Evolutionary conservation across 53 echinoderm and acorn worm species (phyloP).

Genomic region (Hippasteria phrygiana): DNA sequence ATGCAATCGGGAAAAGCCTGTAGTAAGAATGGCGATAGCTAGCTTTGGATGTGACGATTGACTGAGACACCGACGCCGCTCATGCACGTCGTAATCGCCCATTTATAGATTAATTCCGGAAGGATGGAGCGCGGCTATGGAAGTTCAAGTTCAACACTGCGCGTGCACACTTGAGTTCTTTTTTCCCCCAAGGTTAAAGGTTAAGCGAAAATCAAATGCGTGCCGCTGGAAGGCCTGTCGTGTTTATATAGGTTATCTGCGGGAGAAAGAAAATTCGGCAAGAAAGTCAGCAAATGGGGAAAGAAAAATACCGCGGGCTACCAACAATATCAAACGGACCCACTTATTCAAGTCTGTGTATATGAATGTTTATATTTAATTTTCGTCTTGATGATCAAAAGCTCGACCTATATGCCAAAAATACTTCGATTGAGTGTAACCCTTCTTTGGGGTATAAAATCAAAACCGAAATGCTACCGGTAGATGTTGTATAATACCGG

Average conservation of each 20-base stretch:
- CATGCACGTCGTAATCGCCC: neutral
- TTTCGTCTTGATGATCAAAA: too few species aligned
- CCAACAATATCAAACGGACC: neutral
- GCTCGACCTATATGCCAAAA: too few species aligned
- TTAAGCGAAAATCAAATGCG: neutral
- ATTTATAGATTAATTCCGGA: slow-evolving; percentile 11
- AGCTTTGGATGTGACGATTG: too few species aligned
- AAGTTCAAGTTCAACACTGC: slow-evolving; percentile 30
- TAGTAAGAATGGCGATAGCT: neutral
- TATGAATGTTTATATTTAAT: neutral
- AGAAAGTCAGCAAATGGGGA: neutral
- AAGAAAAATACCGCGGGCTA: neutral
- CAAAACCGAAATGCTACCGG: too few species aligned
- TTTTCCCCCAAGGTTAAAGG: neutral
- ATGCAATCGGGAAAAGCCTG: too few species aligned
- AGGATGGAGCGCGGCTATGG: neutral
- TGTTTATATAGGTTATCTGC: neutral
- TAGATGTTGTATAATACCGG: too few species aligned
- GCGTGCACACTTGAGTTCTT: neutral
- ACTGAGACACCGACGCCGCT: neutral
- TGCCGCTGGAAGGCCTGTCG: neutral
- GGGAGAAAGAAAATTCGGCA: neutral
- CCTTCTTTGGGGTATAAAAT: too few species aligned
- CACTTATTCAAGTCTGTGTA: neutral
- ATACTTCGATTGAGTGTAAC: too few species aligned